phyloP scores from a whole-genome alignment of 2,113 vertebrate species.

The Pseudois nayaur region DNA sequence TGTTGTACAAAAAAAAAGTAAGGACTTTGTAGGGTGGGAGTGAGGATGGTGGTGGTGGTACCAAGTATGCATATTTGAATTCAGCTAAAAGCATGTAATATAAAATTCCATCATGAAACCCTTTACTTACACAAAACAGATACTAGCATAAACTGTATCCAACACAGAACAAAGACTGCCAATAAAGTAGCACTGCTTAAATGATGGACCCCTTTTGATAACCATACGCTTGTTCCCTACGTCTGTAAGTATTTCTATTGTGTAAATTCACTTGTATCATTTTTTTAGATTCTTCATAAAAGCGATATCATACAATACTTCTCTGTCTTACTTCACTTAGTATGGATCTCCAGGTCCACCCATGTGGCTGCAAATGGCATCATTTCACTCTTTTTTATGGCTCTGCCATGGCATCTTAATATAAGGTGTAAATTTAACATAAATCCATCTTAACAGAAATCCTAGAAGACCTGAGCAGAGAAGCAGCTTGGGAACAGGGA shows the following conservation, averaged over 20 bases:
- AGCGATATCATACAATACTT: background rate
- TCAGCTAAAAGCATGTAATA: background rate
- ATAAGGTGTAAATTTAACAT: background rate
- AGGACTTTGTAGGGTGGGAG: background rate
- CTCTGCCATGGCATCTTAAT: background rate
- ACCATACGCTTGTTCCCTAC: background rate
- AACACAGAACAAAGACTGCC: background rate
- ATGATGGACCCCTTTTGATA: background rate
- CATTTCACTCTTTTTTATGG: background rate
- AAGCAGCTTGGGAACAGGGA: background rate
- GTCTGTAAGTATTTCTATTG: background rate
- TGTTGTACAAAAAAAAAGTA: background rate
- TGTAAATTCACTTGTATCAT: background rate
- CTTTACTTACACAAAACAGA: background rate
- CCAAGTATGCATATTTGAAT: background rate
- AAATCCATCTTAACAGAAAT: background rate
- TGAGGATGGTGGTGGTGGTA: background rate
- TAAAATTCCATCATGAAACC: background rate
- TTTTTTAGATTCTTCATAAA: background rate
- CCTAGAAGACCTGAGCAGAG: background rate
- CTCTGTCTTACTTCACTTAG: background rate
- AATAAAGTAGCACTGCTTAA: background rate
- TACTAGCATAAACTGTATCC: background rate
- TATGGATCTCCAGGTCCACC: background rate
- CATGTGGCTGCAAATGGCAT: background rate